Evolutionary conservation across 1,140 invertebrate genomes (phyloP).

Genomic region (Drosophila equinoxialis): DNA sequence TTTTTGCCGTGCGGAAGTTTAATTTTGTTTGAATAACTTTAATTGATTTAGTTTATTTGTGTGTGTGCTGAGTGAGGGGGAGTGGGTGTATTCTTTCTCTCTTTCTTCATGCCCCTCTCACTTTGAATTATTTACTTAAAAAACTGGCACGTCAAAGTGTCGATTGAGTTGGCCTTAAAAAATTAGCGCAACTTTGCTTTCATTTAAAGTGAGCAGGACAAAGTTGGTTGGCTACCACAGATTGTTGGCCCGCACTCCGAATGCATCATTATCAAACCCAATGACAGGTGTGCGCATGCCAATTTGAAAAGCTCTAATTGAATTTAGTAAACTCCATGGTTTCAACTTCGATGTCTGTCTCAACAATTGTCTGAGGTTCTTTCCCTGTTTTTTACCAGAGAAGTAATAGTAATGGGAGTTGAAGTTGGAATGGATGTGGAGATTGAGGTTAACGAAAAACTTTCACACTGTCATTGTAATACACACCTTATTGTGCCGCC

Average conservation of each 20-base stretch:
- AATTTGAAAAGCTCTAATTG: constrained; percentile 77
- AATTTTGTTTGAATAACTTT: constrained; percentile 74
- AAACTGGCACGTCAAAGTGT: constrained; percentile 53
- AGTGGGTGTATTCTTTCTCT: background rate
- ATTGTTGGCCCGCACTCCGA: constrained; percentile 65
- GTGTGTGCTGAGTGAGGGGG: constrained; percentile 13
- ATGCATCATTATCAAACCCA: constrained; percentile 78
- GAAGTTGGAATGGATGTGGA: background rate
- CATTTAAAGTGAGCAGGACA: constrained; percentile 53
- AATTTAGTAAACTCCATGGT: constrained; percentile 74
- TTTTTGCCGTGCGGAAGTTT: constrained; percentile 52
- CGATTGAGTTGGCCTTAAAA: constrained; percentile 46
- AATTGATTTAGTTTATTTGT: constrained; percentile 71
- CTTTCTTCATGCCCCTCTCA: background rate
- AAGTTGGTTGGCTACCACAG: constrained; percentile 54
- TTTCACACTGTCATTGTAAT: constrained; percentile 78
- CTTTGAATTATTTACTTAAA: constrained; percentile 54
- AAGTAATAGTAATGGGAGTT: background rate
- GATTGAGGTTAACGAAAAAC: constrained; percentile 46
- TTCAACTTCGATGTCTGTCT: constrained; percentile 30
- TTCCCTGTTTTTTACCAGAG: background rate
- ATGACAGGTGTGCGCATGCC: constrained; percentile 79
- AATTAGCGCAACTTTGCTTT: constrained; percentile 46
- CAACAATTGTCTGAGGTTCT: constrained; percentile 39
- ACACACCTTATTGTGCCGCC: constrained; percentile 62